Evolutionary conservation across 1,140 invertebrate species (phyloP).

Genomic region (Trinorchestia longiramus): DNA sequence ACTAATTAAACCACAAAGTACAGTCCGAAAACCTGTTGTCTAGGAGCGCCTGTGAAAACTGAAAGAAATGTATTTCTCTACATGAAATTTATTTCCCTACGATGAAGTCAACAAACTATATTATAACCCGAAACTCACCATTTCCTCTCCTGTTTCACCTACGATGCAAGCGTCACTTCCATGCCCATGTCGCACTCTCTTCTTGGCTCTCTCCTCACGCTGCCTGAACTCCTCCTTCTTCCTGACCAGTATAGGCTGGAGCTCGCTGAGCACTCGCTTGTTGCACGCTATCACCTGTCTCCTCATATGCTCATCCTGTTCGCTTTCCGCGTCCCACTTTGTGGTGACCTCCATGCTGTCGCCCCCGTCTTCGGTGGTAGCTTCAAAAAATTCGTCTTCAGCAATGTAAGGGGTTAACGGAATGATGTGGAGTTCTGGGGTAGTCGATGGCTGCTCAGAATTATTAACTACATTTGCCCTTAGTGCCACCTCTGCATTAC

Average conservation of each 20-base stretch:
- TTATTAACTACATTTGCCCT: neutral
- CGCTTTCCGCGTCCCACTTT: neutral
- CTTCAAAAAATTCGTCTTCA: constrained; percentile 35
- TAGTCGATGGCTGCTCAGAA: neutral
- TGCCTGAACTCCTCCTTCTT: constrained; percentile 21
- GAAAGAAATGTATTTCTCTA: neutral
- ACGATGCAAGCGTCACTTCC: neutral
- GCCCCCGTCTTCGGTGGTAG: neutral
- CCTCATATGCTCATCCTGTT: constrained; percentile 14
- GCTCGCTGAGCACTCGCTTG: constrained; percentile 32
- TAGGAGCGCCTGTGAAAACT: neutral
- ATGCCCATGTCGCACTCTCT: neutral
- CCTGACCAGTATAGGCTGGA: neutral
- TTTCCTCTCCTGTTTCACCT: neutral
- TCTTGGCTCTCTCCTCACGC: constrained; percentile 16
- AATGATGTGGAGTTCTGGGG: neutral
- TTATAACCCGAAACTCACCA: neutral
- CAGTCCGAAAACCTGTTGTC: too few relatives aligned
- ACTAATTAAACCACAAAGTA: neutral
- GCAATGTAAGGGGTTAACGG: neutral
- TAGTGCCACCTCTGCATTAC: neutral
- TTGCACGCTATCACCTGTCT: constrained; percentile 14
- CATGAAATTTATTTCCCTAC: neutral
- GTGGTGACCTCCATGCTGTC: neutral
- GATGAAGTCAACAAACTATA: neutral